Percentiles rank a stretch among this genome's conserved stretches.
Evolutionary conservation across 2,888 invertebrate species (phyloP).

Genomic region (Osedax frankpressi): DNA sequence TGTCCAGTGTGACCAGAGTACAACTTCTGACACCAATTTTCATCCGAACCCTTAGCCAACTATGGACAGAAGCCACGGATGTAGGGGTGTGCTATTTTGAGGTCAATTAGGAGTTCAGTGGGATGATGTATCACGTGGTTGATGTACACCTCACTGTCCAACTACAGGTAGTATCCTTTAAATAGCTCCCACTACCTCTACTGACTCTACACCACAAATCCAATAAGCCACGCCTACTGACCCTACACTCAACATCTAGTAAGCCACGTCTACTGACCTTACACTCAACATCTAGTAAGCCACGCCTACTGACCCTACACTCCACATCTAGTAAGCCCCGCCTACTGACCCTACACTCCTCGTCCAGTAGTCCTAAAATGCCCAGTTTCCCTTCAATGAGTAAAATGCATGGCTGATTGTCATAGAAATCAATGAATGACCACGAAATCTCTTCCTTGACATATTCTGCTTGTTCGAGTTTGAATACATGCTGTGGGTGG

Average conservation of each 20-base stretch:
- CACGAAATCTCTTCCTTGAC: slow-evolving; percentile 89
- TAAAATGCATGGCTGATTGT: slow-evolving; percentile 98
- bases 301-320: too few species aligned
- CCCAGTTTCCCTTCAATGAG: slow-evolving; percentile 87
- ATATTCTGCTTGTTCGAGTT: slow-evolving; percentile 95
- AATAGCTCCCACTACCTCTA: too few species aligned
- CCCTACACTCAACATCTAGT: too few species aligned
- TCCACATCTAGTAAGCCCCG: too few species aligned
- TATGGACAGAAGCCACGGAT: slow-evolving; percentile 42
- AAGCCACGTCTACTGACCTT: too few species aligned
- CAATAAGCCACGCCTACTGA: too few species aligned
- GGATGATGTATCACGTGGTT: background rate
- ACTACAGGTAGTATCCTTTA: too few species aligned
- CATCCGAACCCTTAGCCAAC: slow-evolving; percentile 86
- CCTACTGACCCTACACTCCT: slow-evolving; percentile 83
- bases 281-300: too few species aligned
- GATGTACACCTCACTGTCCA: too few species aligned
- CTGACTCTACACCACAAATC: too few species aligned
- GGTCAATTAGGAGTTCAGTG: background rate
- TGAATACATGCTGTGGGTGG: slow-evolving; percentile 87
- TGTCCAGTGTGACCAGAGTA: slow-evolving; percentile 61
- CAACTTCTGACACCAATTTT: slow-evolving; percentile 79
- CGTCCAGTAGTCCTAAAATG: slow-evolving; percentile 82
- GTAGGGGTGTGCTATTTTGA: too few species aligned
- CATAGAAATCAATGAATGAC: slow-evolving; percentile 95